A percentile compares a stretch with the other conserved stretches of the same genome.
Evolutionary conservation across 1,140 invertebrate genomes (phyloP).

Genomic region (Venturia canescens): DNA sequence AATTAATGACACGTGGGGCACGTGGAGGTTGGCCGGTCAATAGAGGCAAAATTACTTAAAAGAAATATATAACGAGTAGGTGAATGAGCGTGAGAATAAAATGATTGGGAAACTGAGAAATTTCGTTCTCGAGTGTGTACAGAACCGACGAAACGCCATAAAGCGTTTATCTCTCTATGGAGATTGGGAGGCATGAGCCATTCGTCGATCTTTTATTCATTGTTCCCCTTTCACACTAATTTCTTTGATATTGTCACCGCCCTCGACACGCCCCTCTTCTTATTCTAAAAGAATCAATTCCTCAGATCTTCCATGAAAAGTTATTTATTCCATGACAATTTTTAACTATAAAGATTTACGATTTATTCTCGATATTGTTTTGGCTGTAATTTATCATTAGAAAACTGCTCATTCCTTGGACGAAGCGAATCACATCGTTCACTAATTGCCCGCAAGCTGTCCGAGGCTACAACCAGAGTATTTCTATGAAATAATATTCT

Average conservation of each 20-base stretch:
- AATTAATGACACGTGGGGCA: slow-evolving; percentile 26
- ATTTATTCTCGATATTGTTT: too few species aligned
- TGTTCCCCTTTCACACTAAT: too few species aligned
- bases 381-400: too few species aligned
- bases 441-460: slow-evolving; percentile 59
- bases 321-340: too few species aligned
- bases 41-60: slow-evolving; percentile 16
- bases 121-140: neutral
- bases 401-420: neutral
- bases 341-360: too few species aligned
- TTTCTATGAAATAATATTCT: slow-evolving; percentile 12
- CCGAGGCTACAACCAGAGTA: slow-evolving; percentile 61
- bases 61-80: slow-evolving; percentile 11
- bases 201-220: too few species aligned
- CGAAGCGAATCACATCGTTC: neutral
- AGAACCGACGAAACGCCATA: neutral
- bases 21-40: slow-evolving; percentile 68
- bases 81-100: slow-evolving; percentile 25
- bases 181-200: neutral
- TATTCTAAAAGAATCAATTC: too few species aligned
- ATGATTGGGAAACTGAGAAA: slow-evolving; percentile 13
- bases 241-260: too few species aligned
- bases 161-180: neutral
- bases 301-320: too few species aligned
- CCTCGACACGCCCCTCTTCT: too few species aligned